Evolutionary conservation across 2,797 vertebrate genomes (phyloP), one percentile per base, ranked within the genome.

Genomic region (Tiaroga cobitis): DNA sequence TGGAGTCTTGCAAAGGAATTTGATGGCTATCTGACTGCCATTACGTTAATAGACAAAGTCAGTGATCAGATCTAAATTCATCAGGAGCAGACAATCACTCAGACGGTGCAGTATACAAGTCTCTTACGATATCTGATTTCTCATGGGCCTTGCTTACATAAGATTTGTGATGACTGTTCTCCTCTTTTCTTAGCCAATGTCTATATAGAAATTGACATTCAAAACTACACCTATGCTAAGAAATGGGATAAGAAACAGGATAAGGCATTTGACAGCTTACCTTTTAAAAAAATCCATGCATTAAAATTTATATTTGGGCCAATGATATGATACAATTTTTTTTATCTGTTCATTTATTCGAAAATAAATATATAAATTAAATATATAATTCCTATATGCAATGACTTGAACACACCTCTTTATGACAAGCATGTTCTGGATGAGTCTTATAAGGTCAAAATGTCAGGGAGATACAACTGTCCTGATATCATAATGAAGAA

Each of bases 11-110:
- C n/a, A 68, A 10, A 41, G 61, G 73, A 83, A 83, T 83, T 8
- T 34, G 72, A 51, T 75, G 72, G 67, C 59, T 74, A 16, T 51
- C 73, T 41, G 61, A 29, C 72, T 76, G 16, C 16, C 32, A 83
- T 75, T 65, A 63, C 29, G 29, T 19, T 41, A 76, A 67, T 21
- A 65, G 43, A 37, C 13, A 34, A 54, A 76, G 61, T 19, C 49
- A 41, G 49, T 41, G 67, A 67, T 54, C 24, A 65, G 43, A 24
- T 82, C 18, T 73, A 68, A 69, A 61, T 43, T 82, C 4, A 43
- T 29, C 24, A 41, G 46, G 46, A 41, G 67, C 49, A 41, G 34
- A 26, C 15, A n/a, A 70, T 16, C 5, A 37, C 24, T 70, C 9
- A 56, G 24, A 41, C 24, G 8, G 34, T 65, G 15, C n/a, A 29